A percentile compares a stretch with the other conserved stretches of the same genome.
These are phyloP conservation scores for Gisinianus flammeolus DNA, from an alignment of 2,888 invertebrate genomes.

Conservation along the genomic window DNA sequence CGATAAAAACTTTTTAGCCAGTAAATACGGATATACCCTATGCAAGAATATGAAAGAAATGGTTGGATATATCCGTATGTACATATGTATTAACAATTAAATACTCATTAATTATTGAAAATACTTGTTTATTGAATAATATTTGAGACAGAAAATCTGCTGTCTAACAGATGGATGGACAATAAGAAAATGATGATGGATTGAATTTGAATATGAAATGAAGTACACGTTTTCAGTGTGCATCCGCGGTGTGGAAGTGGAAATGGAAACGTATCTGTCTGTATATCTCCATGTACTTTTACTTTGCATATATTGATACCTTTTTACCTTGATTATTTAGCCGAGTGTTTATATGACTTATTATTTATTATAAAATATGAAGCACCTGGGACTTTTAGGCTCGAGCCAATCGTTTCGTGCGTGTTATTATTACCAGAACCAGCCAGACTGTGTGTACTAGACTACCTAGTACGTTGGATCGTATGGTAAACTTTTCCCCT, in stretches of 20 bases:
- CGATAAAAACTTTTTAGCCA: no score
- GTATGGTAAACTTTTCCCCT: not conserved
- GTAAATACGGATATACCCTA: no score
- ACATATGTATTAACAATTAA: not conserved
- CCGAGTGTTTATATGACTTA: not conserved
- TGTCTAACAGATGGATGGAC: no score
- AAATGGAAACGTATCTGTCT: not conserved
- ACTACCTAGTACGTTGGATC: not conserved
- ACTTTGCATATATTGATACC: not conserved
- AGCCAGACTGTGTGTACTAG: not conserved
- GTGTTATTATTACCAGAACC: no score
- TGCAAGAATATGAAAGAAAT: no score
- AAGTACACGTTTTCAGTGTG: not conserved
- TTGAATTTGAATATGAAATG: not conserved
- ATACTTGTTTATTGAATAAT: not conserved
- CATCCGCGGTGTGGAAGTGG: not conserved
- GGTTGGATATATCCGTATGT: no score
- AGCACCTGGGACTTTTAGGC: not conserved
- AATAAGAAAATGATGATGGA: not conserved
- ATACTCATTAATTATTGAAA: not conserved
- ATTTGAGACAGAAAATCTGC: no score
- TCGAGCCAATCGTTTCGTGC: not conserved
- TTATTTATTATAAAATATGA: not conserved
- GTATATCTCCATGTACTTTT: not conserved
- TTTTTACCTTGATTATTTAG: not conserved